Conservation (phyloP, 2,113 vertebrate genomes). For the Ia io region DNA sequence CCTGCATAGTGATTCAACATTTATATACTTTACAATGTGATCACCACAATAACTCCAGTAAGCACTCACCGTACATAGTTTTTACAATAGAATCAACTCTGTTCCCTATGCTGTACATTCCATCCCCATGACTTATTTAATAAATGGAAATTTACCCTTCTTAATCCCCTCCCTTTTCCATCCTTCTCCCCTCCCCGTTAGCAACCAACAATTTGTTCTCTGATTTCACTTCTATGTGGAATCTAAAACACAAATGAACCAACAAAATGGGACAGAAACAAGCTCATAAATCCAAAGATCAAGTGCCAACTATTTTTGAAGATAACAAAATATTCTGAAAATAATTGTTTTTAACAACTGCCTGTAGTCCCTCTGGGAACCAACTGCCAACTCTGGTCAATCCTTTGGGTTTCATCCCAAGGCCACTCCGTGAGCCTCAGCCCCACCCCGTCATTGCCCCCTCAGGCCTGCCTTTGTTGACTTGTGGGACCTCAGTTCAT, state of each 20-base stretch:
- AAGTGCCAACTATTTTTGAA: neutral
- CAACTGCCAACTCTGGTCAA: neutral
- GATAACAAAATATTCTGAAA: neutral
- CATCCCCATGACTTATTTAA: neutral
- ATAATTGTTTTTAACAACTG: neutral
- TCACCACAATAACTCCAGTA: neutral
- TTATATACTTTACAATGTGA: neutral
- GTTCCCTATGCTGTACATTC: neutral
- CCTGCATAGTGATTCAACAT: neutral
- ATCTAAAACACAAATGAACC: neutral
- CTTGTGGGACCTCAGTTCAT: neutral
- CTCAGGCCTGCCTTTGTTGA: neutral
- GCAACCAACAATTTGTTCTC: neutral
- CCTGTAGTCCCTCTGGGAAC: neutral
- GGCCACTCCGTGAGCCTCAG: accelerated
- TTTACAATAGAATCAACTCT: neutral
- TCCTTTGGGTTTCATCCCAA: neutral
- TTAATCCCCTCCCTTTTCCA: neutral
- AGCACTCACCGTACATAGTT: neutral
- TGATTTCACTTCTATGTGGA: neutral
- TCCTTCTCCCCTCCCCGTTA: too few relatives aligned
- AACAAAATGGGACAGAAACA: neutral
- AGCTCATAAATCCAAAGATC: neutral
- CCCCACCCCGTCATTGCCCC: too few relatives aligned
- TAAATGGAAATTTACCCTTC: neutral